Evolutionary conservation across 2,797 vertebrate genomes (phyloP).

Genomic region (Sternarchorhynchus goeldii): DNA sequence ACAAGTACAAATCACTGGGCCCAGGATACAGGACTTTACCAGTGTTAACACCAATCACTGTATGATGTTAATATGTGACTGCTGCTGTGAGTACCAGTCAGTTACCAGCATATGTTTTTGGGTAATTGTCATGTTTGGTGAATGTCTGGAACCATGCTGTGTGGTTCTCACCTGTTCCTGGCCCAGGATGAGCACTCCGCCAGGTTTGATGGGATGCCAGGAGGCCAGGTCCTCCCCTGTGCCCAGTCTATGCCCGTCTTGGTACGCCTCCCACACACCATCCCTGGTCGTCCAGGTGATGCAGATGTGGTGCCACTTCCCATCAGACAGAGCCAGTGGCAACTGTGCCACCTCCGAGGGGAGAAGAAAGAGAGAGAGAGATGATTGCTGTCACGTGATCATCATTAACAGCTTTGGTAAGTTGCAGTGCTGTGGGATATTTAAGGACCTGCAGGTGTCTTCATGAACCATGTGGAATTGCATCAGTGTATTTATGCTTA

Average conservation of each 20-base stretch:
- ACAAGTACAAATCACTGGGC: too few relatives aligned
- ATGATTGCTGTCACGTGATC: too few relatives aligned
- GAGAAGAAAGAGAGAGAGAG: not conserved
- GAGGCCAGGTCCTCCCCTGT: conserved; percentile 93
- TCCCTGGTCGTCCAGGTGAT: conserved; percentile 96
- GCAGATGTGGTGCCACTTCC: conserved; percentile 96
- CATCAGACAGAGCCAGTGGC: conserved; percentile 90
- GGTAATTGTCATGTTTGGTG: not conserved
- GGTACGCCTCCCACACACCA: conserved; percentile 95
- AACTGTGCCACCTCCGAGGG: conserved; percentile 85
- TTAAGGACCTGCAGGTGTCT: not conserved
- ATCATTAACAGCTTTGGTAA: not conserved
- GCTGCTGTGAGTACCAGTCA: not conserved
- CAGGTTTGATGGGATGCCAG: conserved; percentile 98
- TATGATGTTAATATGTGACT: too few relatives aligned
- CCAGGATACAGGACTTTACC: too few relatives aligned
- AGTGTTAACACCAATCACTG: too few relatives aligned
- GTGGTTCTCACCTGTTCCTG: conserved; percentile 89
- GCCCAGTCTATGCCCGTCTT: conserved; percentile 89
- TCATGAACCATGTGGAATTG: not conserved
- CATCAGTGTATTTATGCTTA: conserved; percentile 52
- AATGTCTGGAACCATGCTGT: conserved; percentile 2
- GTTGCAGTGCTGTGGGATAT: not conserved
- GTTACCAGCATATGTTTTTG: not conserved
- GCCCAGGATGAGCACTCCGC: conserved; percentile 93